These are phyloP conservation scores for Odiellus spinosus DNA, from an alignment of 2,888 invertebrate genomes.

Conservation along the genomic window DNA sequence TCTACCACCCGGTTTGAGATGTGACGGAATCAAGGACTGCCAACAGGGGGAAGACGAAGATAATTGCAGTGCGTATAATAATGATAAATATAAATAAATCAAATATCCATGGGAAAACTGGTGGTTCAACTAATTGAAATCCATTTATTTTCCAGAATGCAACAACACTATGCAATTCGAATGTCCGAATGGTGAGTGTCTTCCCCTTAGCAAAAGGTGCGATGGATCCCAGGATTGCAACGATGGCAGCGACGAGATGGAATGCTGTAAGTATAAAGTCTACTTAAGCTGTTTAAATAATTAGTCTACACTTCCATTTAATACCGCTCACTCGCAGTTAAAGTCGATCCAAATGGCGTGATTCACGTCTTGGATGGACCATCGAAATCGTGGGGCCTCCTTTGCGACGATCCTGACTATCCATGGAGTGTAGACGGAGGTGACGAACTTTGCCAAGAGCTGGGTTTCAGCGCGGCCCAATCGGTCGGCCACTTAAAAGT, in stretches of 20 bases:
- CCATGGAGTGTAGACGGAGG: conserved; percentile 16
- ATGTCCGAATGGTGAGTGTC: conserved; percentile 16
- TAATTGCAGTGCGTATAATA: conserved; percentile 19
- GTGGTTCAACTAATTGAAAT: neutral
- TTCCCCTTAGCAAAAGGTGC: conserved; percentile 34
- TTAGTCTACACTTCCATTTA: neutral
- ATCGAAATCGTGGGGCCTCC: conserved; percentile 13
- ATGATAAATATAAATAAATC: neutral
- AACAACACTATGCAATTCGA: conserved; percentile 11
- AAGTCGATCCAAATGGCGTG: conserved; percentile 14
- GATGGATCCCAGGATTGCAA: conserved; percentile 34
- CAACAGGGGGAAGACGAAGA: conserved; percentile 21
- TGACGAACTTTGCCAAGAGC: conserved; percentile 16
- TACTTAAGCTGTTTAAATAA: neutral
- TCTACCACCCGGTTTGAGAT: conserved; percentile 35
- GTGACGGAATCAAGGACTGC: conserved; percentile 24
- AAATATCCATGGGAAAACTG: neutral
- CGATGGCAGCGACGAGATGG: conserved; percentile 21
- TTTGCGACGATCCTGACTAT: conserved; percentile 17
- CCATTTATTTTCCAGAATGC: conserved; percentile 6
- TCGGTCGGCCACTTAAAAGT: conserved; percentile 1
- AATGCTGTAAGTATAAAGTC: conserved; percentile 15
- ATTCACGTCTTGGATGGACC: conserved; percentile 15
- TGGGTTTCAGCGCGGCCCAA: conserved; percentile 11
- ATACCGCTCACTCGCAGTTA: conserved; percentile 6